A percentile compares a stretch with the other conserved stretches of the same genome.
phyloP scores from a whole-genome alignment of 2,797 vertebrate genomes.

The Ambastaia sidthimunki region DNA sequence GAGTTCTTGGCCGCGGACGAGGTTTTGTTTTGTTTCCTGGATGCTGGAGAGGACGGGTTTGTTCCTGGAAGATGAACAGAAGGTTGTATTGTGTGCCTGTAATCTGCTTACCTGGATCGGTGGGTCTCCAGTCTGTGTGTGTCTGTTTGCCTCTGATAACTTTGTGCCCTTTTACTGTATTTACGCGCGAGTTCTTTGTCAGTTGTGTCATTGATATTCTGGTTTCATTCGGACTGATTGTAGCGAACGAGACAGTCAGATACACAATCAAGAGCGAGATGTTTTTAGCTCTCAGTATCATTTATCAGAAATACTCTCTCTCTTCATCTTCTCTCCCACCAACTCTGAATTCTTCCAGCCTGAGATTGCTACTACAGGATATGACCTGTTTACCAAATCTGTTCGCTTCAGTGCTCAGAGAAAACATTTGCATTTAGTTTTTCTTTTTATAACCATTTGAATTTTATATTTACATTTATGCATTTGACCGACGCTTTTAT shows the following conservation, averaged over 20 bases:
- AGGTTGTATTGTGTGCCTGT: constrained; percentile 81
- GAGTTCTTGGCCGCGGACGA: constrained; percentile 66
- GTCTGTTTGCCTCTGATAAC: constrained; percentile 56
- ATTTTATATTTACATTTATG: no score
- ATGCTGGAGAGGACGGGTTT: constrained; percentile 76
- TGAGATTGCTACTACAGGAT: constrained; percentile 35
- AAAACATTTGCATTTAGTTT: not conserved
- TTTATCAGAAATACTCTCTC: constrained; percentile 76
- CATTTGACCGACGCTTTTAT: no score
- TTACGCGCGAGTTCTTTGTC: constrained; percentile 33
- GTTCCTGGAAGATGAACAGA: constrained; percentile 81
- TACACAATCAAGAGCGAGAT: constrained; percentile 29
- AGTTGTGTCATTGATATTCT: constrained; percentile 46
- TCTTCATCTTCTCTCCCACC: constrained; percentile 70
- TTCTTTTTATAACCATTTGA: not conserved
- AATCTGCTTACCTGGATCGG: constrained; percentile 85
- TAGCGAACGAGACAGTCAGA: constrained; percentile 37
- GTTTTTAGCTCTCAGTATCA: constrained; percentile 67
- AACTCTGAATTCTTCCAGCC: constrained; percentile 24
- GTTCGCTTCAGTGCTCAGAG: not conserved
- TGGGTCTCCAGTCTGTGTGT: constrained; percentile 74
- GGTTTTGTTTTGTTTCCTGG: constrained; percentile 56
- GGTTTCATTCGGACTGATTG: constrained; percentile 40
- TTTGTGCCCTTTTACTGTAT: constrained; percentile 46
- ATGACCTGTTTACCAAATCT: constrained; percentile 54